Percentiles rank a stretch among this genome's conserved stretches.
Conservation (phyloP, 64 coral and sea anemone genomes). For the Astreopora myriophthalma region DNA sequence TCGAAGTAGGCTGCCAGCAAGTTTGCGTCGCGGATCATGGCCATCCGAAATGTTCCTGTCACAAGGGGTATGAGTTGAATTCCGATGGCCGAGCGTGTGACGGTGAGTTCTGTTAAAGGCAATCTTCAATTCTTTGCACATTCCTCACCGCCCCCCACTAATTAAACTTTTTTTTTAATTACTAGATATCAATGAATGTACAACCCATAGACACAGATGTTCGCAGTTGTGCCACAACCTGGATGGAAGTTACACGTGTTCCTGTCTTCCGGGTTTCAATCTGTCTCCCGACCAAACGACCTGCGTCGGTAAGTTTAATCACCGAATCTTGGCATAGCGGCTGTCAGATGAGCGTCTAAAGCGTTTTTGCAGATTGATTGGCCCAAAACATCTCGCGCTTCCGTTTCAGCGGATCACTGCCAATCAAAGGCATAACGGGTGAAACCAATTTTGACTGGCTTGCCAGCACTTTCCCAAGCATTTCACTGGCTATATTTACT, state of each 20-base stretch:
- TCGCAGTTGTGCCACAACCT: constrained; percentile 23
- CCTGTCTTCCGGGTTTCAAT: constrained; percentile 29
- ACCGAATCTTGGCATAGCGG: too few relatives aligned
- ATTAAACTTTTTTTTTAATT: neutral
- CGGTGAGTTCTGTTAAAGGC: constrained; percentile 4
- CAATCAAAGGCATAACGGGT: too few relatives aligned
- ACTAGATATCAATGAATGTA: constrained; percentile 51
- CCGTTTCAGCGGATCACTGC: too few relatives aligned
- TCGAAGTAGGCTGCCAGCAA: constrained; percentile 34
- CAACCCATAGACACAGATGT: constrained; percentile 3
- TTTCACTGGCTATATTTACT: too few relatives aligned
- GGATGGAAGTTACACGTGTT: constrained; percentile 24
- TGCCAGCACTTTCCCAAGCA: too few relatives aligned
- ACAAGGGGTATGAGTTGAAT: constrained; percentile 34
- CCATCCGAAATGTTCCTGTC: constrained; percentile 46
- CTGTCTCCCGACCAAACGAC: neutral
- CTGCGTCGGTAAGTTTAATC: constrained; percentile 22
- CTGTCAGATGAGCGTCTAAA: too few relatives aligned
- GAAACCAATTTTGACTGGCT: too few relatives aligned
- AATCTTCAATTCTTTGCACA: too few relatives aligned
- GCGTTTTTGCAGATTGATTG: too few relatives aligned
- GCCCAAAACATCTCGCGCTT: too few relatives aligned
- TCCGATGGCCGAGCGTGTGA: neutral
- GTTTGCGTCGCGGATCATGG: constrained; percentile 20
- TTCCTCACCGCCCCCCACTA: too few relatives aligned